These are phyloP conservation scores for Centrocercus urophasianus DNA, from an alignment of 2,113 vertebrate genomes.

Conservation along the genomic window DNA sequence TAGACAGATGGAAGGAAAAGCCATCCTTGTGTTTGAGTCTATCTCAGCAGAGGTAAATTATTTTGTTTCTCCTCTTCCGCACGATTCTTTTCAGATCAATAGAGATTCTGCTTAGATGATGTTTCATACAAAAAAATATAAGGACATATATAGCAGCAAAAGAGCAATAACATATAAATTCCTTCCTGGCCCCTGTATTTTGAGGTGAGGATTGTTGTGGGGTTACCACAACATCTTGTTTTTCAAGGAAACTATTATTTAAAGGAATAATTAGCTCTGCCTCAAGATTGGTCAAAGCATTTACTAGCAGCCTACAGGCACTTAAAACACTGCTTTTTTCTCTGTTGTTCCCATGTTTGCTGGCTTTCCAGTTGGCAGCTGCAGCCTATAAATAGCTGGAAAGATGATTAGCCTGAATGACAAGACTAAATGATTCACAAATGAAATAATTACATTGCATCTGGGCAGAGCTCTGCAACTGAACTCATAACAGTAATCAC, in stretches of 20 bases:
- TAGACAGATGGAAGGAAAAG: neutral
- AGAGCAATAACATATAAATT: neutral
- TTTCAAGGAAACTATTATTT: neutral
- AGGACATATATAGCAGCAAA: neutral
- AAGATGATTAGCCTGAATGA: slow-evolving; percentile 4
- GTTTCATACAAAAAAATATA: neutral
- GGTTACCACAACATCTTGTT: neutral
- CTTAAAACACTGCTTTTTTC: neutral
- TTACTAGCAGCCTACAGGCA: neutral
- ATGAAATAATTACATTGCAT: slow-evolving; percentile 52
- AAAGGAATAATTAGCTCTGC: neutral
- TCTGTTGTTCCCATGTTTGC: neutral
- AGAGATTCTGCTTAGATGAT: neutral
- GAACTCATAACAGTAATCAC: neutral
- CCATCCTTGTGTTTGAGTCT: neutral
- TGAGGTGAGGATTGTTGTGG: neutral
- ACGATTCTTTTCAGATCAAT: neutral
- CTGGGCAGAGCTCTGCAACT: neutral
- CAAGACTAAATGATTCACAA: slow-evolving; percentile 41
- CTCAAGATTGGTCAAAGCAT: neutral
- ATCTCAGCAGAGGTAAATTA: neutral
- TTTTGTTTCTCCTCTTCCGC: neutral
- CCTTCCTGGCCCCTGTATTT: neutral
- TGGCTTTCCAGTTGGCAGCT: slow-evolving; percentile 55
- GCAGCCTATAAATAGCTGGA: slow-evolving; percentile 62